Base-by-base conservation (phyloP, 2,113 vertebrate species). In the Triplophysa siluroides region DNA sequence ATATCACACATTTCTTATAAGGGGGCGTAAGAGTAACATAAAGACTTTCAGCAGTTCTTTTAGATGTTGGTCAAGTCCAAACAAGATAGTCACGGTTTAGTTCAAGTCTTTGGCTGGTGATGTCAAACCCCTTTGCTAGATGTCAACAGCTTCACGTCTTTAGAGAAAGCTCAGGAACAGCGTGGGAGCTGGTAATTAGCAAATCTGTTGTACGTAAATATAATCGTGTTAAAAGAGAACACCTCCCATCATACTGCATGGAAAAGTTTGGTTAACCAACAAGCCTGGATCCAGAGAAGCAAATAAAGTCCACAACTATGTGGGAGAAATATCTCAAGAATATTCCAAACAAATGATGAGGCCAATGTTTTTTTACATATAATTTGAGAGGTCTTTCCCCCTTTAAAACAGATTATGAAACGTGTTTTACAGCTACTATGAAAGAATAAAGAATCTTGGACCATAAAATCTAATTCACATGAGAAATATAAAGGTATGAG, bases 131-230 rank as follows among this genome's bases (percentile, higher is more conserved):
- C 12, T 52, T 65, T 67, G 26, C 24, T 60, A 14, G 5, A 56
- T 56, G 1, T 56, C 50, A 63, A 66, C 38, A 54, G 45, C 52
- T 67, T 12, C 24, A 33, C 47, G 29, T 24, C 38, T 67, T 52
- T 80, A 85, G 24, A 66, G 82, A 83, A 75, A 75, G 47, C 70
- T 79, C n/a, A 63, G 47, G 76, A 58, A 43, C 61, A 87, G 78
- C 47, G 85, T 86, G 84, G 81, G 82, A 88, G 80, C 61, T 63
- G 47, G 54, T 77, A 87, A 87, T 86, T 84, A 83, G 79, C 43
- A 78, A 73, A 81, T 90, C 74, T 58, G 54, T 65, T 56, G 18
- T 67, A 74, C 81, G 86, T 38, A 68, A 86, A 84, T 84, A 58
- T 70, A 79, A 83, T 76, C 70, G 81, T 26, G 75, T 86, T 80